phyloP scores from a whole-genome alignment of 2,113 vertebrate species.

The Anarhynchus alexandrinus region DNA sequence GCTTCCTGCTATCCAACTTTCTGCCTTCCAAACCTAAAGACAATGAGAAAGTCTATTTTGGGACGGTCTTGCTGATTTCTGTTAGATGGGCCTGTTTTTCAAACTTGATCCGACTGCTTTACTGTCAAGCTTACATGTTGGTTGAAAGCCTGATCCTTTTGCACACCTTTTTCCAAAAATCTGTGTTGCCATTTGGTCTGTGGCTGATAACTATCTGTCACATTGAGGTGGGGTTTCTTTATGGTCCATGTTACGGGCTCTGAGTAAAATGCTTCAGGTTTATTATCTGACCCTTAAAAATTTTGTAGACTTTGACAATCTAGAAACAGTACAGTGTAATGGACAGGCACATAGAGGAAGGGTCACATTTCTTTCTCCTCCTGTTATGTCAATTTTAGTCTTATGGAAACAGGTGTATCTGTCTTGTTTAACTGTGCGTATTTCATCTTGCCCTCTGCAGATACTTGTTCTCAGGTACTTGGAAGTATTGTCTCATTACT shows the following conservation, averaged over 20 bases:
- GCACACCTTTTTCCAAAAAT: accelerated
- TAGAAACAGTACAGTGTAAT: background rate
- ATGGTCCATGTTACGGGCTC: background rate
- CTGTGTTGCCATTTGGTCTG: background rate
- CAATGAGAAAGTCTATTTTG: background rate
- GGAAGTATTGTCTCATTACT: background rate
- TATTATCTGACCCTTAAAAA: background rate
- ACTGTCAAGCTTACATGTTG: accelerated
- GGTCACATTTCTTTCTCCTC: background rate
- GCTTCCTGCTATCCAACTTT: background rate
- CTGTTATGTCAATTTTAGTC: background rate
- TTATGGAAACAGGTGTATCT: accelerated
- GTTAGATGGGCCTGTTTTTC: background rate
- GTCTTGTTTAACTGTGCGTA: background rate
- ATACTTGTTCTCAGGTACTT: background rate
- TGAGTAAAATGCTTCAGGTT: background rate
- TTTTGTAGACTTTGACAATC: too few species aligned
- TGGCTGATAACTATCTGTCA: background rate
- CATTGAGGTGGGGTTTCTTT: background rate
- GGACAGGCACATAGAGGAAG: background rate
- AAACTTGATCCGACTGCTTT: background rate
- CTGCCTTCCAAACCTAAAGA: background rate
- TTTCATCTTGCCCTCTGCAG: background rate
- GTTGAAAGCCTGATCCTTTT: background rate
- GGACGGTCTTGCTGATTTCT: background rate